These are phyloP conservation scores for Mamestra configurata DNA, from an alignment of 1,140 invertebrate genomes.

Conservation along the genomic window DNA sequence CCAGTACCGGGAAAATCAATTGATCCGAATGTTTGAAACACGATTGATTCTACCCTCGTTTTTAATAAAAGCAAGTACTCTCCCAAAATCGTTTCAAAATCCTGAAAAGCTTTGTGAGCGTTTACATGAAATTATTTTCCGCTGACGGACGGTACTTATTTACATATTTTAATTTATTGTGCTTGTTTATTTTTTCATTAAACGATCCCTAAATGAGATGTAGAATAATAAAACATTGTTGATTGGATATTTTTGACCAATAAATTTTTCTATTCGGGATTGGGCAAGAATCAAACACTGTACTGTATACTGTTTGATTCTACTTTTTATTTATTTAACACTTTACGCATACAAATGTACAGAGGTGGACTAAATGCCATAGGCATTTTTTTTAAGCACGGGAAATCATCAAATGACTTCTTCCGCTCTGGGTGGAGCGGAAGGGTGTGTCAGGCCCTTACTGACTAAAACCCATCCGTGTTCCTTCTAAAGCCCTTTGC, in stretches of 20 bases:
- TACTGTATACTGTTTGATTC: no score
- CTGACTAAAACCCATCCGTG: no score
- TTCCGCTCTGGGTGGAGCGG: no score
- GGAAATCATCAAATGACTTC: no score
- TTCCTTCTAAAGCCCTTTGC: no score
- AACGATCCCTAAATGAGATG: not conserved
- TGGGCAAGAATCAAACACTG: no score
- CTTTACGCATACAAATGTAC: no score
- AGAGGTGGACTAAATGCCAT: no score
- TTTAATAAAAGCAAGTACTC: constrained; percentile 41
- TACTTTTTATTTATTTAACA: no score
- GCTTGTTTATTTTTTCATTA: constrained; percentile 1
- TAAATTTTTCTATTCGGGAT: no score
- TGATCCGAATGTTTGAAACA: constrained; percentile 45
- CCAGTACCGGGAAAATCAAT: constrained; percentile 32
- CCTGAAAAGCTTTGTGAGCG: constrained; percentile 36
- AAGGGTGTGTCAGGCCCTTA: no score
- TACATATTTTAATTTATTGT: constrained; percentile 32
- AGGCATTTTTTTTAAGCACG: no score
- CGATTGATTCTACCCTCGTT: constrained; percentile 39
- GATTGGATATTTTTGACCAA: constrained; percentile 7
- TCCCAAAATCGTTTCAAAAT: constrained; percentile 20
- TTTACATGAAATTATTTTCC: constrained; percentile 32
- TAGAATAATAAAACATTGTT: not conserved
- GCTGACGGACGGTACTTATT: constrained; percentile 32